Percentiles rank a stretch among this genome's conserved stretches.
phyloP scores from a whole-genome alignment of 1,140 invertebrate species.

The Cotesia typhae region DNA sequence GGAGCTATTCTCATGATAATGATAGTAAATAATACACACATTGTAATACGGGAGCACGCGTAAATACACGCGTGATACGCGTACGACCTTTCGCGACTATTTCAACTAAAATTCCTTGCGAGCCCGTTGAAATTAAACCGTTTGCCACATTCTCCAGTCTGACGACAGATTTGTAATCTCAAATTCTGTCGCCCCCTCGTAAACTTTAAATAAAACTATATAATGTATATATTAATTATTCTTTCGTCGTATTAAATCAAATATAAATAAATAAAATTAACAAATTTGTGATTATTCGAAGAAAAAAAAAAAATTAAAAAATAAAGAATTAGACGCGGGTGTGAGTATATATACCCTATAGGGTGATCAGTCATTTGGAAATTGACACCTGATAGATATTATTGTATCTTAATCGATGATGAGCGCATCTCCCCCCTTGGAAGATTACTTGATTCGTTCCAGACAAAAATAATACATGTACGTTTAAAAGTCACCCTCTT shows the following conservation, averaged over 20 bases:
- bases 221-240: no score
- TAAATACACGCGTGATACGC: conserved; percentile 42
- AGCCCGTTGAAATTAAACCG: conserved; percentile 55
- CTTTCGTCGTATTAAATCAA: no score
- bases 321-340: conserved; percentile 32
- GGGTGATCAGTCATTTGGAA: conserved; percentile 51
- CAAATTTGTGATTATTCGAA: background rate
- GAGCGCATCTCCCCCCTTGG: conserved; percentile 1
- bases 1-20: background rate
- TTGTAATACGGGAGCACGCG: conserved; percentile 21
- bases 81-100: conserved; percentile 39
- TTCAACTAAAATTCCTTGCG: conserved; percentile 62
- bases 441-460: conserved; percentile 16
- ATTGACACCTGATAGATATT: conserved; percentile 48
- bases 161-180: conserved; percentile 53
- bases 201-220: background rate
- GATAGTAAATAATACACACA: background rate
- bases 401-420: conserved; percentile 36
- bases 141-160: conserved; percentile 44
- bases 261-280: no score
- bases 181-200: conserved; percentile 21
- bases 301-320: conserved; percentile 10
- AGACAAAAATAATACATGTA: conserved; percentile 1
- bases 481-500: no score
- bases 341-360: background rate